Evolutionary conservation across 2,888 invertebrate species (phyloP).

Genomic region (Athalia rosae): DNA sequence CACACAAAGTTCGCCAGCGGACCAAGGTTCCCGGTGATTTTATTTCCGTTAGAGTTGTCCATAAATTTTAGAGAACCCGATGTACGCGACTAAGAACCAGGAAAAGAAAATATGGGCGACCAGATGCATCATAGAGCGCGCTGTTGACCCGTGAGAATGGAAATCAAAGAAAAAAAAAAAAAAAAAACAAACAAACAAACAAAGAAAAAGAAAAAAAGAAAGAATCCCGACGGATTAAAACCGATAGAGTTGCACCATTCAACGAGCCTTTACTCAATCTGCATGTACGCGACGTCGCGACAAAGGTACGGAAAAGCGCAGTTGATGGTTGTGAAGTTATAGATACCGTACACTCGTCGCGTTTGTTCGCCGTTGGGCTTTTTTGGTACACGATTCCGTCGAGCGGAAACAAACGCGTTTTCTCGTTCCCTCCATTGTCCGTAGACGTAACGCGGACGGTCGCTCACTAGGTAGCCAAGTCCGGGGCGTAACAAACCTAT

Average conservation of each 20-base stretch:
- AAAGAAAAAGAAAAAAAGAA: neutral
- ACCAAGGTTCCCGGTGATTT: no score
- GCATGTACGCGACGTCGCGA: slow-evolving; percentile 16
- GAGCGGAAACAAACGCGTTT: slow-evolving; percentile 28
- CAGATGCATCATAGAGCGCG: no score
- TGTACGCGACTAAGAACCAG: no score
- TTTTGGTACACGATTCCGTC: neutral
- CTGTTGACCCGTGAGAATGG: neutral
- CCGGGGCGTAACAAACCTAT: slow-evolving; percentile 39
- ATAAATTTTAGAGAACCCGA: no score
- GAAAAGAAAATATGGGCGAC: no score
- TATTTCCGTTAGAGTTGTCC: no score
- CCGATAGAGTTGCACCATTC: slow-evolving; percentile 1
- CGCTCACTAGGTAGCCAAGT: no score
- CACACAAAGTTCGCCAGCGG: no score
- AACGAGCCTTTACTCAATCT: slow-evolving; percentile 1
- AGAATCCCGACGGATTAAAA: slow-evolving; percentile 8
- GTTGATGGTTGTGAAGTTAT: neutral
- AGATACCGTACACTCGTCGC: neutral
- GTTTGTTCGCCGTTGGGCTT: neutral
- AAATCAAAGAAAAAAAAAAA: neutral
- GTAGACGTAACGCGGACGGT: neutral
- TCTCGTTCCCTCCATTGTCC: slow-evolving; percentile 35
- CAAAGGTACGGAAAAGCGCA: neutral
- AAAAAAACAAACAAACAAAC: neutral